These are phyloP conservation scores for Acholoe squamosa DNA, from an alignment of 2,888 invertebrate genomes.

Conservation along the genomic window DNA sequence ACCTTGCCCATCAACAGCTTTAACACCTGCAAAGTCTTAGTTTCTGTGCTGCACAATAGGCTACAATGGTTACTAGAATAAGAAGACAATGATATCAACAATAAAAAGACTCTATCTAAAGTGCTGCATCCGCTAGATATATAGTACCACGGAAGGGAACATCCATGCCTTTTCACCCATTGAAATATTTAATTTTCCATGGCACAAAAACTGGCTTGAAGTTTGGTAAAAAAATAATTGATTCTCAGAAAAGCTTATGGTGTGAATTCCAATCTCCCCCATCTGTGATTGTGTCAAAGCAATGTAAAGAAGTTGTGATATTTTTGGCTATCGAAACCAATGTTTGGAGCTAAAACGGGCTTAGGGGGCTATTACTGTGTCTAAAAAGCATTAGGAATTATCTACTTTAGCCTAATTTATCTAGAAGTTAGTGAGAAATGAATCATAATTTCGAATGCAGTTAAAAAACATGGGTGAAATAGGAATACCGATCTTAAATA, in stretches of 20 bases:
- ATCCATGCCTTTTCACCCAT: slow-evolving; percentile 28
- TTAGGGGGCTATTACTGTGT: not conserved
- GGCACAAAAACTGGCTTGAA: no score
- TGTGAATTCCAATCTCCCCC: not conserved
- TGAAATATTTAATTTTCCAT: not conserved
- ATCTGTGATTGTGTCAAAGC: not conserved
- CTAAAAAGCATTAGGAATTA: not conserved
- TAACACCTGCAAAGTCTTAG: not conserved
- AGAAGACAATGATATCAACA: slow-evolving; percentile 3
- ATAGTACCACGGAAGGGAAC: not conserved
- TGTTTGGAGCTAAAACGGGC: not conserved
- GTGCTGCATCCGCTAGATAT: not conserved
- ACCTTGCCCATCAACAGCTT: no score
- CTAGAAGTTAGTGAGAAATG: not conserved
- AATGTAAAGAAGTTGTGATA: not conserved
- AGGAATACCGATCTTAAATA: not conserved
- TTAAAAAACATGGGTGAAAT: not conserved
- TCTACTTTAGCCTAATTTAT: not conserved
- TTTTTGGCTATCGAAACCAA: not conserved
- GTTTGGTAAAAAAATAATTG: not conserved
- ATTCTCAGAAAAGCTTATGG: not conserved
- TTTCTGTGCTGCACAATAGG: slow-evolving; percentile 1
- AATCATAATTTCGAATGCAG: not conserved
- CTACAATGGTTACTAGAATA: not conserved
- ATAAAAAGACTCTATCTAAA: slow-evolving; percentile 9